phyloP scores from a whole-genome alignment of 1,140 invertebrate genomes.

The Macrocentrus cingulum region DNA sequence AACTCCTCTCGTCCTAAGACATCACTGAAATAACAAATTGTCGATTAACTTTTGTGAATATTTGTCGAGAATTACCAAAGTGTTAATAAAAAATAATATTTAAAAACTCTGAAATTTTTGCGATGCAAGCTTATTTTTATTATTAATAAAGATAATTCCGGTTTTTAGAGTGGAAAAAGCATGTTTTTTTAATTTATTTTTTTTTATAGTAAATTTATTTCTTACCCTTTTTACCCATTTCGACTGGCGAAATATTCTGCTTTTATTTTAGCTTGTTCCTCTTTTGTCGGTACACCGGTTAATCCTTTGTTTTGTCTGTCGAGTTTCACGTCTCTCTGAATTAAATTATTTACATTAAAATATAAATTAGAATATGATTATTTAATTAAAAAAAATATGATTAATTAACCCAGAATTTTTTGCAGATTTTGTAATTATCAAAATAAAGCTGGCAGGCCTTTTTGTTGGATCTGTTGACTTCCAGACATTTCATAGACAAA shows the following conservation, averaged over 20 bases:
- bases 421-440: conserved; percentile 36
- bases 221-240: too few species aligned
- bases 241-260: conserved; percentile 28
- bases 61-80: too few species aligned
- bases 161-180: too few species aligned
- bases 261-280: conserved; percentile 42
- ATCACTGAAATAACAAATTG: too few species aligned
- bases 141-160: too few species aligned
- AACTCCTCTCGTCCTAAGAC: background rate
- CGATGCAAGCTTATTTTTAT: too few species aligned
- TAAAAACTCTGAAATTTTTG: too few species aligned
- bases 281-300: conserved; percentile 33
- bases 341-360: conserved; percentile 8
- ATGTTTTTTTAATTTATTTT: too few species aligned
- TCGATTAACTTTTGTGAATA: too few species aligned
- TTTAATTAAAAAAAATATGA: conserved; percentile 5
- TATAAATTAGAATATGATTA: conserved; percentile 13
- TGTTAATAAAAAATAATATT: too few species aligned
- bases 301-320: conserved; percentile 29
- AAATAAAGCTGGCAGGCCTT: conserved; percentile 29
- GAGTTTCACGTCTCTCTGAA: conserved; percentile 25
- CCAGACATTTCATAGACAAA: conserved; percentile 27
- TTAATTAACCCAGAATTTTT: conserved; percentile 38
- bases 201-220: too few species aligned
- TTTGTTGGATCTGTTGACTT: conserved; percentile 21